Conservation (phyloP, 2,888 invertebrate genomes). For the Aleiodes leptofemur region DNA sequence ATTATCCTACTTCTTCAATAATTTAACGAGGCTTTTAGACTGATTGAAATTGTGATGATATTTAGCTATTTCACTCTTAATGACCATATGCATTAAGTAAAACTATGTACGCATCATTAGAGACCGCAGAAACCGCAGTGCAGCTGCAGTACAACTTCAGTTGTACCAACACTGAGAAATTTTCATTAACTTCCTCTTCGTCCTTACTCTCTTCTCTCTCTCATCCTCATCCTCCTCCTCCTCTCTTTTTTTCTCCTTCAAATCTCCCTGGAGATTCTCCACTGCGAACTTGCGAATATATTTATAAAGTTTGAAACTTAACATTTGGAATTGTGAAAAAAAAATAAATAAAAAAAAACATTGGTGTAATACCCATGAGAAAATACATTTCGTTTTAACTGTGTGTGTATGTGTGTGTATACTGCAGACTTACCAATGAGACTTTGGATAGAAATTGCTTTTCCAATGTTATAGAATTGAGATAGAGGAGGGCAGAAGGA, state of each 20-base stretch:
- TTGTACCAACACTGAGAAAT: constrained; percentile 19
- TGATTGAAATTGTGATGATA: background rate
- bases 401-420: background rate
- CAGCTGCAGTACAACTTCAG: constrained; percentile 10
- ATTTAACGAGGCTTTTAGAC: background rate
- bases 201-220: background rate
- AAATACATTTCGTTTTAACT: constrained; percentile 7
- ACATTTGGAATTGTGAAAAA: background rate
- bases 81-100: constrained; percentile 27
- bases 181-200: constrained; percentile 28
- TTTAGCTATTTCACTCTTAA: constrained; percentile 7
- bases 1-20: background rate
- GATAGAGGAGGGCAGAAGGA: background rate
- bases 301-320: constrained; percentile 31
- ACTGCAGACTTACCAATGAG: background rate
- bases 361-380: constrained; percentile 22
- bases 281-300: constrained; percentile 24
- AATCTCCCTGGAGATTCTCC: constrained; percentile 20
- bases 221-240: background rate
- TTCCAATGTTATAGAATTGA: background rate
- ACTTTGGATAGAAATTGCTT: no score
- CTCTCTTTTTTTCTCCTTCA: background rate
- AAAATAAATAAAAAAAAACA: constrained; percentile 14
- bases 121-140: constrained; percentile 22
- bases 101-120: constrained; percentile 29